These are phyloP conservation scores for Oreochromis mossambicus DNA, from an alignment of 2,797 vertebrate species.

Conservation along the genomic window DNA sequence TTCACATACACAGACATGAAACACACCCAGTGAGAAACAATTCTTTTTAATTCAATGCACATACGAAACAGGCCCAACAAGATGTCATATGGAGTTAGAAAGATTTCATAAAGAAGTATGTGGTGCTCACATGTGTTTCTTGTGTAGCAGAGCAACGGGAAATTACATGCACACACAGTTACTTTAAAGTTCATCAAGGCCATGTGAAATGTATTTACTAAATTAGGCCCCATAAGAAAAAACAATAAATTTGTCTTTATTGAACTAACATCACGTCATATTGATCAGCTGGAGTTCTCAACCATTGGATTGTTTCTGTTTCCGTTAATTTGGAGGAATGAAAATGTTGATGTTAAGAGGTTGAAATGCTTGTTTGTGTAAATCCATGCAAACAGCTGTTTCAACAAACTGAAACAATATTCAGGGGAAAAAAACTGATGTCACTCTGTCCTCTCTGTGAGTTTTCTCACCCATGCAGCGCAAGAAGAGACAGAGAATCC, in stretches of 20 bases:
- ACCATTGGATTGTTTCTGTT: slow-evolving; percentile 10
- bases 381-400: neutral
- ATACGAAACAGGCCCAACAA: neutral
- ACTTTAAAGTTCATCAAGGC: neutral
- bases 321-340: neutral
- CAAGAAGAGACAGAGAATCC: neutral
- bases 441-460: neutral
- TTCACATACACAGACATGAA: neutral
- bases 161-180: neutral
- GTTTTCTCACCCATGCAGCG: neutral
- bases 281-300: neutral
- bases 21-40: neutral
- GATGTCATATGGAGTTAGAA: neutral
- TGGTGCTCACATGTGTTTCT: neutral
- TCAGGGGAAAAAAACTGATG: neutral
- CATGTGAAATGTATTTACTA: neutral
- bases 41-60: neutral
- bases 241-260: neutral
- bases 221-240: neutral
- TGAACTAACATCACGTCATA: neutral
- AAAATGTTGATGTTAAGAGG: neutral
- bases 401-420: neutral
- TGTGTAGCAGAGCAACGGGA: neutral
- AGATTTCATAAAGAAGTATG: neutral
- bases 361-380: neutral